Conservation (phyloP, 1,140 invertebrate species). For the Zaprionus gabonicus region DNA sequence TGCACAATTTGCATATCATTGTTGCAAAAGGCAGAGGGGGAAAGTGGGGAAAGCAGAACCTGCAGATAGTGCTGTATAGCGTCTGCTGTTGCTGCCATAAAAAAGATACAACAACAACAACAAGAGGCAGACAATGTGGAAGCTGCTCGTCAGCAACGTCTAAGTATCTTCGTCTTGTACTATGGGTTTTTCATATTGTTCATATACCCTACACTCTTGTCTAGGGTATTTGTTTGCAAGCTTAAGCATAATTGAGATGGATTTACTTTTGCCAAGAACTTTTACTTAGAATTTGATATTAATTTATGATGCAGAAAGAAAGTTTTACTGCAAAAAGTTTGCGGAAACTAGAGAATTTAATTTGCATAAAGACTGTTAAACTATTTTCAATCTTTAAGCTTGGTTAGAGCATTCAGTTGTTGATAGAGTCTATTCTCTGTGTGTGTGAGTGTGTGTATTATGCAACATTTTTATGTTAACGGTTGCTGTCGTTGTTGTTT, state of each 20-base stretch:
- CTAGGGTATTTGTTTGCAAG: neutral
- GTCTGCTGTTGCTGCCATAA: constrained; percentile 20
- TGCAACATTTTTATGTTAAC: constrained; percentile 45
- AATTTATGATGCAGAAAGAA: constrained; percentile 2
- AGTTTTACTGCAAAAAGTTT: neutral
- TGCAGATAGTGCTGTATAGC: neutral
- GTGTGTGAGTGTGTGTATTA: constrained; percentile 16
- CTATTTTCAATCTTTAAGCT: neutral
- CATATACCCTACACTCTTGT: constrained; percentile 10
- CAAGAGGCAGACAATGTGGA: constrained; percentile 12
- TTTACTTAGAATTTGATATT: neutral
- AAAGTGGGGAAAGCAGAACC: neutral
- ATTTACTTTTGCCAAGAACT: neutral
- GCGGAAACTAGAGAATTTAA: constrained; percentile 1
- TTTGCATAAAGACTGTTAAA: neutral
- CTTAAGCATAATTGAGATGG: constrained; percentile 3
- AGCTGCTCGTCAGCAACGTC: constrained; percentile 37
- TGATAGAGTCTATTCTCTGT: neutral
- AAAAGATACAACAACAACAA: constrained; percentile 15
- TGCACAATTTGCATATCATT: constrained; percentile 77
- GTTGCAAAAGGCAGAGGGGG: constrained; percentile 19
- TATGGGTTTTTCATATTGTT: constrained; percentile 18
- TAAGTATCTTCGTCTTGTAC: constrained; percentile 31
- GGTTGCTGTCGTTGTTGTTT: constrained; percentile 37
- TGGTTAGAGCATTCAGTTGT: constrained; percentile 6